Base-by-base conservation (phyloP, 2,113 vertebrate species). In the Danionella cerebrum region DNA sequence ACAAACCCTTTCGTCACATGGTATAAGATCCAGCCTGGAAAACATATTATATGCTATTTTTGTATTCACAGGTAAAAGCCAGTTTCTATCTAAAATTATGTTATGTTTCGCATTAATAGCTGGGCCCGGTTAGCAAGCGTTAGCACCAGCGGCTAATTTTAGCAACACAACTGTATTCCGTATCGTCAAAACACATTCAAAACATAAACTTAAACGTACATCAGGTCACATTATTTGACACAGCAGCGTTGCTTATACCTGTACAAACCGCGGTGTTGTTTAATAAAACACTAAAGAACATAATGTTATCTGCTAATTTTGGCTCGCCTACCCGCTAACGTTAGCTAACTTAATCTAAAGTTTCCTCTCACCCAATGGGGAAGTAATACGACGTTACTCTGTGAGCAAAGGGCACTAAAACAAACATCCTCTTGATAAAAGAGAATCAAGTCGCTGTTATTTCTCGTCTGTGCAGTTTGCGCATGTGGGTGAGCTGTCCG, bases 41-140 rank as follows among this genome's bases (percentile, higher is more conserved):
- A 14, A 53, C 16, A 2, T 13, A 13, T 2, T 33, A 31, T 27
- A 31, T 1, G 31, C 5, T 6, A 33, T 18, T 6, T 33, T 16
- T 14, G 12, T 53, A 12, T 29, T 42, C 25, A 42, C 6, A 16
- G 55, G 24, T 44, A 5, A 60, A 45, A 13, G 19, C 16, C 38
- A 19, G 24, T 44, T 19, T 42, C 1, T 41, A 3, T 2, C 16
- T 4, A 42, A 59, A 42, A 59, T 59, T 9, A 41, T 16, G 16
- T 22, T 4, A 48, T 64, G 44, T 64, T 50, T 36, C n/a, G n/a
- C n/a, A n/a, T n/a, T n/a, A n/a, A 64, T 44, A 65, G 62, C 67
- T 59, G 63, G 64, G 69, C 69, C 54, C 16, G 3, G 69, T 52
- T 50, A 57, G 42, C 58, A 19, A 2, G 1, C 13, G 27, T 64